Evolutionary conservation across 2,888 invertebrate genomes (phyloP).

Genomic region (Drosophila anomelani): DNA sequence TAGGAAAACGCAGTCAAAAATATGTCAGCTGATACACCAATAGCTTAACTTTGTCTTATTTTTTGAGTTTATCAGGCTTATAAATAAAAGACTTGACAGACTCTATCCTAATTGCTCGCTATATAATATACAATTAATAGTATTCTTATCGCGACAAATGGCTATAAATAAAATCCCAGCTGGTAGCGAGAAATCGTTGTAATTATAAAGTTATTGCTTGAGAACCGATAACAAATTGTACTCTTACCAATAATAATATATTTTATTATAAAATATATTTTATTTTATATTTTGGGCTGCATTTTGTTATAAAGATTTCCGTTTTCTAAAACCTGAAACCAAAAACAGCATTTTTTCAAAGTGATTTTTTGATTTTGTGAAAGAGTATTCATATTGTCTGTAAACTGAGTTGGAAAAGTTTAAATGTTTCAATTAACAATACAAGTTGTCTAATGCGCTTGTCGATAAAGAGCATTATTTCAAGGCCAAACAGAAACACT

Average conservation of each 20-base stretch:
- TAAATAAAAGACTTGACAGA: constrained; percentile 18
- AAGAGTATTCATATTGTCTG: background rate
- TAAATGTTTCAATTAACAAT: constrained; percentile 9
- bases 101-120: constrained; percentile 14
- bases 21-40: constrained; percentile 1
- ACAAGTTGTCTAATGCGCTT: constrained; percentile 7
- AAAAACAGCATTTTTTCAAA: background rate
- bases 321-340: background rate
- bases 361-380: background rate
- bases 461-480: background rate
- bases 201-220: background rate
- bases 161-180: constrained; percentile 9
- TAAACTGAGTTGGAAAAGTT: background rate
- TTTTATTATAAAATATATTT: background rate
- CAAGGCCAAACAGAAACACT: background rate
- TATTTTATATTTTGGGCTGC: too few species aligned
- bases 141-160: constrained; percentile 25
- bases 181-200: background rate
- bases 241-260: background rate
- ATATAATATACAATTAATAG: constrained; percentile 34
- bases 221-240: too few species aligned
- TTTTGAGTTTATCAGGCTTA: constrained; percentile 13
- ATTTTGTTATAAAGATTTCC: background rate
- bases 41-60: constrained; percentile 10
- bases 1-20: constrained; percentile 3